Evolutionary conservation across 92 coral and sea anemone species (phyloP), one percentile per base, ranked within the genome.

Genomic region (Epizoanthus stellaris): DNA sequence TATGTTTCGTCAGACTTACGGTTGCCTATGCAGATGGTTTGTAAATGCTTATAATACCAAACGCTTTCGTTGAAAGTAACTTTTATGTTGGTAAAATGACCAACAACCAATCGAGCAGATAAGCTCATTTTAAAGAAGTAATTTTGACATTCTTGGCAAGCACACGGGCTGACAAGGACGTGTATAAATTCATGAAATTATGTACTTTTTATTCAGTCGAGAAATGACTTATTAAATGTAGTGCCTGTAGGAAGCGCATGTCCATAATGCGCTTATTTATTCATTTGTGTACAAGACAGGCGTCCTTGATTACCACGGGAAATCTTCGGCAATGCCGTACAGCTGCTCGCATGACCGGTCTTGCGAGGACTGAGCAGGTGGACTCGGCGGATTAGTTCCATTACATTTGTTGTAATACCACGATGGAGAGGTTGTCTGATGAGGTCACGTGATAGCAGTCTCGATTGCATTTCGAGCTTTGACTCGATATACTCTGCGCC

Each of bases 171-270:
- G 59, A 16, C 39, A 79, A 79, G 20, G 72, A 11, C 72, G 83
- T 79, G 83, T 79, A 79, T 79, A 79, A 79, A 79, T 79, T n/a
- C 47, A 36, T 56, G 39, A 19, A 62, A 64, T 21, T 40, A 16
- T 47, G 25, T 63, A 20, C 42, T 19, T 79, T 79, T 79, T 79
- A 62, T 36, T 79, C 45, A 6, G 73, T 68, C 71, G 23, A 62
- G 63, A 62, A 63, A 20, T 63, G 45, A 79, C 71, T n/a, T 42
- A 40, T 20, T 64, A 43, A 16, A 53, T 39, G 30, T 52, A 54
- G 12, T 23, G 10, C 19, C 42, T 25, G 49, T 42, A 53, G 72
- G 30, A 74, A 54, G 12, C 6, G 20, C 19, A 19, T 25, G 49
- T 20, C 30, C 20, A 12, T 12, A 11, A 13, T 19, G 66, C 47